Percentiles rank a stretch among this genome's conserved stretches.
Evolutionary conservation across 2,888 invertebrate genomes (phyloP).

Genomic region (Drosophila affinis): DNA sequence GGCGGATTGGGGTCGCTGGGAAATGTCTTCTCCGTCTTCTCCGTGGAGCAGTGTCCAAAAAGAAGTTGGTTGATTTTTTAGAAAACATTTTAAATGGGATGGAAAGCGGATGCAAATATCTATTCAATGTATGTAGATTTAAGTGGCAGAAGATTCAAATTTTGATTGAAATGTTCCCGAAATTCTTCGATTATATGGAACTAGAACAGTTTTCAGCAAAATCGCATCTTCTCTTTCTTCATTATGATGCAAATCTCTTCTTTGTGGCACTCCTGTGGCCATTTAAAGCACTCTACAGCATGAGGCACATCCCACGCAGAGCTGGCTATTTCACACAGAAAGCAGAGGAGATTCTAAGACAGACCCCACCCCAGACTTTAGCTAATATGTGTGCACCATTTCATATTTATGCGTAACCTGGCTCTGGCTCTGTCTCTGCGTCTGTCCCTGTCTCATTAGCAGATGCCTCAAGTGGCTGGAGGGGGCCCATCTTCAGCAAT

Average conservation of each 20-base stretch:
- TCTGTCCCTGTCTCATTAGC: slow-evolving; percentile 68
- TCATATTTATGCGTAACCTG: slow-evolving; percentile 71
- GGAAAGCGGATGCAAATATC: neutral
- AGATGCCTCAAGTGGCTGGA: slow-evolving; percentile 32
- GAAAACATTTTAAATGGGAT: slow-evolving; percentile 22
- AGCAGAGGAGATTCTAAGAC: neutral
- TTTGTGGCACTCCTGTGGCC: neutral
- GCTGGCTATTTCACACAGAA: neutral
- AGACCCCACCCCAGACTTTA: slow-evolving; percentile 53
- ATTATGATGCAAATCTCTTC: slow-evolving; percentile 15
- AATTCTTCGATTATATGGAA: neutral
- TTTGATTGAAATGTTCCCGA: neutral
- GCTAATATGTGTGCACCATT: slow-evolving; percentile 78
- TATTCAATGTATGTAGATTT: neutral
- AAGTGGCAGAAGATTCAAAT: neutral
- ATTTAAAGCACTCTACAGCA: slow-evolving; percentile 18
- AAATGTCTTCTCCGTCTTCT: slow-evolving; percentile 37
- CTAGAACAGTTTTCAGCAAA: neutral
- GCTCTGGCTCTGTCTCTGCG: slow-evolving; percentile 55
- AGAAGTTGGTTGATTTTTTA: slow-evolving; percentile 17
- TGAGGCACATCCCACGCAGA: neutral
- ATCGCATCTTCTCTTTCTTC: slow-evolving; percentile 3
- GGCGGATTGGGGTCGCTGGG: slow-evolving; percentile 44
- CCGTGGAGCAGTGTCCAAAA: slow-evolving; percentile 11
- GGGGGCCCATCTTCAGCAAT: slow-evolving; percentile 45